phyloP scores from a whole-genome alignment of 2,888 invertebrate species.

The Hymenopus coronatus region DNA sequence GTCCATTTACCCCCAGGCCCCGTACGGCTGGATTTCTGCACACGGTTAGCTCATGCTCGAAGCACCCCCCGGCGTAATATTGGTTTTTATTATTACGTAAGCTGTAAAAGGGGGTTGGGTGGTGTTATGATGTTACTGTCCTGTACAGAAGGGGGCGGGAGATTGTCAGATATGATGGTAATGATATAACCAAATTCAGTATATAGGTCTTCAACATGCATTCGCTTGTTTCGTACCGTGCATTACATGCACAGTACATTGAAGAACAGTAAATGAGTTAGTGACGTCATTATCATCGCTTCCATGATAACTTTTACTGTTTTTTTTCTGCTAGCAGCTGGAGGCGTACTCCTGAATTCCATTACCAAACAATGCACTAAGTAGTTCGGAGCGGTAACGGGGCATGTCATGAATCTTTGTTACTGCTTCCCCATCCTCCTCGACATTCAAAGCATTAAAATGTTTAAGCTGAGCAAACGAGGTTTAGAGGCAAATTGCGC shows the following conservation, averaged over 20 bases:
- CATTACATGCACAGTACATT: background rate
- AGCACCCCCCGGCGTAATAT: constrained; percentile 14
- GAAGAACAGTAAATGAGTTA: constrained; percentile 5
- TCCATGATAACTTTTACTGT: background rate
- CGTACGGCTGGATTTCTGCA: constrained; percentile 11
- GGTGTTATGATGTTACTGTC: background rate
- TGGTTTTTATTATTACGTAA: constrained; percentile 22
- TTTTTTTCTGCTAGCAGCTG: background rate
- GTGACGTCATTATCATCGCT: constrained; percentile 4
- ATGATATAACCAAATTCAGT: constrained; percentile 8
- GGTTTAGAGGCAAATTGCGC: background rate
- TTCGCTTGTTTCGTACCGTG: background rate
- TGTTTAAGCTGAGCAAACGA: background rate
- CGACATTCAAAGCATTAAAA: background rate
- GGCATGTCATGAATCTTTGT: background rate
- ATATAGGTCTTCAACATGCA: constrained; percentile 6
- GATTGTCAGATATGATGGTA: constrained; percentile 12
- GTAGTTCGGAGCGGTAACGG: background rate
- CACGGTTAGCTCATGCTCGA: constrained; percentile 10
- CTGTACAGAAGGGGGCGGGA: background rate
- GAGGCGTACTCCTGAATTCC: background rate
- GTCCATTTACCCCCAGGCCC: constrained; percentile 17
- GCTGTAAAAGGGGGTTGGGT: background rate
- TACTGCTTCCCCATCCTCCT: background rate
- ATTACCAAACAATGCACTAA: background rate